A percentile compares a stretch with the other conserved stretches of the same genome.
These are phyloP conservation scores for Caretta caretta DNA, from an alignment of 2,113 vertebrate species.

Conservation along the genomic window DNA sequence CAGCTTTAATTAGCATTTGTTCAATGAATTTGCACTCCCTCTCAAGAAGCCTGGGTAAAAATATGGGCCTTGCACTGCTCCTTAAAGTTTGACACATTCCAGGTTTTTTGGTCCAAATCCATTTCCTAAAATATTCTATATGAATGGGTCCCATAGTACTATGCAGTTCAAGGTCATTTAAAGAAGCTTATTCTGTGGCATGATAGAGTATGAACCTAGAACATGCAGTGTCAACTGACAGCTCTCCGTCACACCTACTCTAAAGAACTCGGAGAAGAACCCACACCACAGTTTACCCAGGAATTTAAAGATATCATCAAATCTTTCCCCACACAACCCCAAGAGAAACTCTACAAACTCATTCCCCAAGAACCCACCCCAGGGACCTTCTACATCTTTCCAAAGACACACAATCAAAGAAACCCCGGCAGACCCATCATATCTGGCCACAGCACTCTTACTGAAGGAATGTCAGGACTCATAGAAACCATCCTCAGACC, in stretches of 20 bases:
- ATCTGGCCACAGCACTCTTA: background rate
- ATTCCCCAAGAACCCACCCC: background rate
- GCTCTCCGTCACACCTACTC: background rate
- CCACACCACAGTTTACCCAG: background rate
- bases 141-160: background rate
- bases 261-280: background rate
- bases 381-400: background rate
- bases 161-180: background rate
- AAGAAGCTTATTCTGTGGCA: background rate
- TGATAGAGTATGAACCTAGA: background rate
- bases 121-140: background rate
- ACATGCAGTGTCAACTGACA: background rate
- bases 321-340: background rate
- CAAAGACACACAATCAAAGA: background rate
- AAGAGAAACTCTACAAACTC: background rate
- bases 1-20: background rate
- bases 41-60: background rate
- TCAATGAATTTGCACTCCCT: background rate
- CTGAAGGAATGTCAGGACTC: background rate
- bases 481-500: background rate
- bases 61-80: background rate
- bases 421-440: background rate
- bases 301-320: background rate
- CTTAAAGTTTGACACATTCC: background rate
- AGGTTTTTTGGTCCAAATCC: background rate